Evolutionary conservation across 2,113 vertebrate species (phyloP).

Genomic region (Trichomycterus rosablanca): DNA sequence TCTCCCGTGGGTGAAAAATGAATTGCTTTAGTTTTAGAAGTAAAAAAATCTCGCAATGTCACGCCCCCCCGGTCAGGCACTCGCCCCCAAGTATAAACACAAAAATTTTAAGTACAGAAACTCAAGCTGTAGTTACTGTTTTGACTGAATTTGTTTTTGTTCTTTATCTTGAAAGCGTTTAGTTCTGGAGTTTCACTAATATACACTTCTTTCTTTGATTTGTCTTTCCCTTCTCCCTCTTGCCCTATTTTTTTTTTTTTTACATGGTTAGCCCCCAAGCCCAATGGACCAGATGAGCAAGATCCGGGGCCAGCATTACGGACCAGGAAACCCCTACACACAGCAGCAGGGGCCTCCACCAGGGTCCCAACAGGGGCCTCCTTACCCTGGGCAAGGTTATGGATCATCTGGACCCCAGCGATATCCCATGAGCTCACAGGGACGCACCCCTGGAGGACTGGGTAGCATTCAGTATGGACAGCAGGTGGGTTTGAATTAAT

Average conservation of each 20-base stretch:
- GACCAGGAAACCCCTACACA: conserved; percentile 81
- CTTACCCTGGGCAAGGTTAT: conserved; percentile 80
- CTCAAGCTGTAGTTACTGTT: too few species aligned
- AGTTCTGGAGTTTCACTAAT: neutral
- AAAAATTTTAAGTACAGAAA: too few species aligned
- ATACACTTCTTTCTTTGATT: conserved; percentile 12
- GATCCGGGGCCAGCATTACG: conserved; percentile 90
- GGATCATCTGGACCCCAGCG: conserved; percentile 77
- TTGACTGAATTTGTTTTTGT: too few species aligned
- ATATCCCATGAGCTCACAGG: conserved; percentile 82
- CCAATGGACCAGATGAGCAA: conserved; percentile 98
- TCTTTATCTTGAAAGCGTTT: too few species aligned
- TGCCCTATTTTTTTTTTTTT: conserved; percentile 2
- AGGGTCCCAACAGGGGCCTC: conserved; percentile 74
- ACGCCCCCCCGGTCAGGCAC: too few species aligned
- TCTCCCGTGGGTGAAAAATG: too few species aligned
- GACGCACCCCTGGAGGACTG: conserved; percentile 80
- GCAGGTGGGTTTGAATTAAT: conserved; percentile 71
- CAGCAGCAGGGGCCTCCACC: conserved; percentile 79
- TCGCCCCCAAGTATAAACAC: too few species aligned
- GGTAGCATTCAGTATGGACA: conserved; percentile 86
- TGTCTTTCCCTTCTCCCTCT: conserved; percentile 33
- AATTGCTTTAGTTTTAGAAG: too few species aligned
- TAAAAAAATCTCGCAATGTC: too few species aligned
- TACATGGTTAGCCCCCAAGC: conserved; percentile 75